Base-by-base conservation (phyloP, 2,888 invertebrate genomes). In the Oscheius onirici region DNA sequence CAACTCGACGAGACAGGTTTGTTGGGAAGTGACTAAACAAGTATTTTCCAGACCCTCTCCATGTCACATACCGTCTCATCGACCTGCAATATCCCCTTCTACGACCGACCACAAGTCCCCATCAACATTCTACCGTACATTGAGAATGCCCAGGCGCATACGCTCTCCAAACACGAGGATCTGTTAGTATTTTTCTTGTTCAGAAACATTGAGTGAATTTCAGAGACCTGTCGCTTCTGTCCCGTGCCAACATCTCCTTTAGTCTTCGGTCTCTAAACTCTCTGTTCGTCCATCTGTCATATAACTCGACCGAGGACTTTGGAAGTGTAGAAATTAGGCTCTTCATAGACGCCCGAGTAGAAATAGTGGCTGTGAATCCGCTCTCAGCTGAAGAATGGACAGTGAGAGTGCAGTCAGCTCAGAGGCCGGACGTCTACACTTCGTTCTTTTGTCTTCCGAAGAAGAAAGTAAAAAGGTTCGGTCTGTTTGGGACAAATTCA, bases 281-380 rank as follows among this genome's bases (percentile, higher is more conserved):
- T 8, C 44, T 83, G 55, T 81, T 82, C 51, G 73, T 82, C 34
- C 78, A 81, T 68, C 54, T 82, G 17, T 52, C 74, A 34, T 43
- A 70, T 68, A 75, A 77, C 68, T 52, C 66, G 22, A 61, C 70
- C 43, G 69, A 61, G 43, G 57, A 44, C 20, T 63, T 52, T 66
- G 66, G 66, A 1, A 55, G 52, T 13, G 41, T 75, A 52, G 73
- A 78, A 44, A 75, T 75, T 60, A 81, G 83, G 65, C 46, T 83
- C n/a, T 85, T 81, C 77, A 70, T 85, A 13, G 85, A 85, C 70
- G 74, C 81, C 15, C 72, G 84, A 34, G 58, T 85, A 17, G 81
- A 81, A 20, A 72, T 85, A 3, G 75, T 83, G 41, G 79, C 81
- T 13, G 79, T 81, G 3, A 76, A 78, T 51, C 77, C 83, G 10